Evolutionary conservation across 2,797 vertebrate species (phyloP).

Genomic region (Lithobates pipiens): DNA sequence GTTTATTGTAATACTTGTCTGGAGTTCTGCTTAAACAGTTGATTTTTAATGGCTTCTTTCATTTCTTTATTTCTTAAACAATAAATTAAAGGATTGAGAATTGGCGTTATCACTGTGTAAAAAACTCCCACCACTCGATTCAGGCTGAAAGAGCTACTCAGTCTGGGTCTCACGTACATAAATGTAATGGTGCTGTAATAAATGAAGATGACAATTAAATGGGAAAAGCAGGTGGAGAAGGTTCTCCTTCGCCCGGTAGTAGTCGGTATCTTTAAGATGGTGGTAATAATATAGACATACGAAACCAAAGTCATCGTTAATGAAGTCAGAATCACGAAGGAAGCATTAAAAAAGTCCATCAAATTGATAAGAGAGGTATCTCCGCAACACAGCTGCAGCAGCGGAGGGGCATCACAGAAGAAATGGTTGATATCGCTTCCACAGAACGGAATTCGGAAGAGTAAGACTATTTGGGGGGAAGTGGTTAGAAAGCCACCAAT

Average conservation of each 20-base stretch:
- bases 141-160: neutral
- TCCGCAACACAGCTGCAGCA: too few relatives aligned
- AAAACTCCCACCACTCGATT: neutral
- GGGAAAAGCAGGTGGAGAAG: slow-evolving; percentile 50
- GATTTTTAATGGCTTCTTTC: neutral
- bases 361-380: too few relatives aligned
- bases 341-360: too few relatives aligned
- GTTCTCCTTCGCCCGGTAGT: slow-evolving; percentile 35
- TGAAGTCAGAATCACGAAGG: too few relatives aligned
- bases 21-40: too few relatives aligned
- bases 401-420: neutral
- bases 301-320: neutral
- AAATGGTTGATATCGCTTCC: slow-evolving; percentile 57
- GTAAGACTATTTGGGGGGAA: neutral
- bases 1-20: too few relatives aligned
- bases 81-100: slow-evolving; percentile 28
- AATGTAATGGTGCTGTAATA: slow-evolving; percentile 46
- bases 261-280: neutral
- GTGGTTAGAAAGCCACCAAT: too few relatives aligned
- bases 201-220: slow-evolving; percentile 55
- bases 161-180: slow-evolving; percentile 18
- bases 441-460: slow-evolving; percentile 34
- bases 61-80: slow-evolving; percentile 9
- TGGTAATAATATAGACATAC: neutral
- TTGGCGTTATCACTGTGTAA: neutral